Evolutionary conservation across 2,113 vertebrate species (phyloP).

Genomic region (Melanerpes aurifrons): DNA sequence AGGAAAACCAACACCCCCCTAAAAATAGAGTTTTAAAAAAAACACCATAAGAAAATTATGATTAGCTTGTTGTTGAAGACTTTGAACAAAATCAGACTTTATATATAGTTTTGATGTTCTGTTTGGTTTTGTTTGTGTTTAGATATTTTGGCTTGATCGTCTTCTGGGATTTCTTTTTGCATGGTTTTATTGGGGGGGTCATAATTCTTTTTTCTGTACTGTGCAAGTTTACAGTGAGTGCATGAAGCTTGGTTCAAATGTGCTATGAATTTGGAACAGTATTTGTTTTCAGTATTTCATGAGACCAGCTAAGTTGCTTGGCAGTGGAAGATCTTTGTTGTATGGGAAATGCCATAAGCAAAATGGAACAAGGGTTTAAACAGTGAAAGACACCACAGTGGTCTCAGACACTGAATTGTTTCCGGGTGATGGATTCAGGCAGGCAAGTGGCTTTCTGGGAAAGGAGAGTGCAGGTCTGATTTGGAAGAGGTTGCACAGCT

Average conservation of each 20-base stretch:
- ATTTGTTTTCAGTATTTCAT: neutral
- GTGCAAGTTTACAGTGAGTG: neutral
- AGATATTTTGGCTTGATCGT: neutral
- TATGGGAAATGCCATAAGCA: neutral
- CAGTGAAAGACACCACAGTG: neutral
- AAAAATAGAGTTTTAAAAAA: neutral
- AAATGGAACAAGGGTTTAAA: neutral
- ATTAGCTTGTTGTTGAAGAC: neutral
- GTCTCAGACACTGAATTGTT: neutral
- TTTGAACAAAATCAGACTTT: neutral
- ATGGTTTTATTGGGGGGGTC: neutral
- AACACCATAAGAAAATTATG: neutral
- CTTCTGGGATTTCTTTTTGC: neutral
- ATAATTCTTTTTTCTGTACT: slow-evolving; percentile 4
- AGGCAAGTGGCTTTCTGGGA: neutral
- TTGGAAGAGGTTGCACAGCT: neutral
- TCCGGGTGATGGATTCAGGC: neutral
- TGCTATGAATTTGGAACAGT: neutral
- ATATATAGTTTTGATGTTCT: slow-evolving; percentile 8
- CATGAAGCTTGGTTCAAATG: neutral
- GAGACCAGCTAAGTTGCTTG: neutral
- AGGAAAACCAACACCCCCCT: no score
- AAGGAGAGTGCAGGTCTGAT: neutral
- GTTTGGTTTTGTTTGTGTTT: neutral
- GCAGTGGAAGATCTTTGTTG: neutral